phyloP scores from a whole-genome alignment of 2,113 vertebrate genomes.

The Balaeniceps rex region DNA sequence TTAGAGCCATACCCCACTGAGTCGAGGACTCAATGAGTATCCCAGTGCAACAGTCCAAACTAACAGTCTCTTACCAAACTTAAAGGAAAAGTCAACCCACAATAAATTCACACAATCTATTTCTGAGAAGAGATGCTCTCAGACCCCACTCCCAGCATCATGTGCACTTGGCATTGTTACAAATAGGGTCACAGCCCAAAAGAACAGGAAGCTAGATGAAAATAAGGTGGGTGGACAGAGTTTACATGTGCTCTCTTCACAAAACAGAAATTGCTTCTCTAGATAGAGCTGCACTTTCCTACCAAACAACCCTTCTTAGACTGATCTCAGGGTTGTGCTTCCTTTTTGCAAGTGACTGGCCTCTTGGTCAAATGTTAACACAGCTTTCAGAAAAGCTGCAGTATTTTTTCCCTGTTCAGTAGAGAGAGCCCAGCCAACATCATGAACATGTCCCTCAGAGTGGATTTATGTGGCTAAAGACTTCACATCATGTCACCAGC shows the following conservation, averaged over 20 bases:
- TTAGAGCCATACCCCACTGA: rapidly evolving
- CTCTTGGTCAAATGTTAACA: not conserved
- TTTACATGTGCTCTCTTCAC: not conserved
- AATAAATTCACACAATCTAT: not conserved
- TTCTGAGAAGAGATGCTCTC: not conserved
- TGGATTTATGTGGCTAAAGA: not conserved
- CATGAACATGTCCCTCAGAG: not conserved
- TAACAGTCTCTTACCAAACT: not conserved
- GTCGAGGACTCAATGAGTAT: not conserved
- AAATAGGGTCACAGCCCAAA: not conserved
- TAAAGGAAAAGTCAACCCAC: not conserved
- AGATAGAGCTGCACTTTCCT: not conserved
- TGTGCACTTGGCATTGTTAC: not conserved
- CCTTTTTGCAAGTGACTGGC: not conserved
- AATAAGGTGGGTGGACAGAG: not conserved
- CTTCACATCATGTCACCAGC: not conserved
- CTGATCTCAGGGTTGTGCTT: not conserved
- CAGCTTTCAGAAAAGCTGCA: not conserved
- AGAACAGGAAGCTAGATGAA: not conserved
- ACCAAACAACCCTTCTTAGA: not conserved
- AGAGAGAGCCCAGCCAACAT: not conserved
- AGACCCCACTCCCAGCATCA: not conserved
- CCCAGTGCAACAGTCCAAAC: not conserved
- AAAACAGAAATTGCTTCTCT: not conserved
- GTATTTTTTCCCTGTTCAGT: not conserved